Conservation (phyloP, 1,140 invertebrate species). For the Aphis craccivora region DNA sequence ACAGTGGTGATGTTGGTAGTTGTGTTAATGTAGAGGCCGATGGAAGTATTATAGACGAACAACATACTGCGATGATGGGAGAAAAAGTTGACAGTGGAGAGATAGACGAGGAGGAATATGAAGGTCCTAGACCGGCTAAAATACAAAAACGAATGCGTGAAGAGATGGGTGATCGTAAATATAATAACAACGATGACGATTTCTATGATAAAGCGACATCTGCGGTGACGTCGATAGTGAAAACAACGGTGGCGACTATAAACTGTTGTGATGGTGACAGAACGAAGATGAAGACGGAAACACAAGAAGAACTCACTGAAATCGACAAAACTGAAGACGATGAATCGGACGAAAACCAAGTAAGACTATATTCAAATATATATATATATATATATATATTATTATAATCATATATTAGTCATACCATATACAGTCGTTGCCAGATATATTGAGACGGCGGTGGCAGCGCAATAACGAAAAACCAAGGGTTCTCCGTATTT, state of each 20-base stretch:
- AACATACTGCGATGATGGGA: background rate
- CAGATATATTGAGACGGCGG: too few species aligned
- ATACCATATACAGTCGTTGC: background rate
- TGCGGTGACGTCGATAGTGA: background rate
- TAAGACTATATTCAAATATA: background rate
- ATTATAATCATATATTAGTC: background rate
- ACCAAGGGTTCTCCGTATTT: too few species aligned
- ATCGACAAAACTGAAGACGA: background rate
- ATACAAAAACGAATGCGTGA: background rate
- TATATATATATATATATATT: background rate
- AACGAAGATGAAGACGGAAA: background rate
- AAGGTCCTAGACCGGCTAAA: background rate
- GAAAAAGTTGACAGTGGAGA: background rate
- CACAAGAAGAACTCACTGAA: background rate
- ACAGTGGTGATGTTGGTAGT: background rate
- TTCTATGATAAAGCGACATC: background rate
- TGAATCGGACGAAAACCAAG: background rate
- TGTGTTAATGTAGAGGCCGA: too few species aligned
- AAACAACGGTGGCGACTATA: background rate
- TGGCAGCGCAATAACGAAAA: too few species aligned
- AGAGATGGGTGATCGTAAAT: background rate
- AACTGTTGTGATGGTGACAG: background rate
- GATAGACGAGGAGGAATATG: background rate
- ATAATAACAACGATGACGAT: slow-evolving; percentile 26
- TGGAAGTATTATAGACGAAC: background rate